phyloP scores from a whole-genome alignment of 2,113 vertebrate species.

The Menura novaehollandiae region DNA sequence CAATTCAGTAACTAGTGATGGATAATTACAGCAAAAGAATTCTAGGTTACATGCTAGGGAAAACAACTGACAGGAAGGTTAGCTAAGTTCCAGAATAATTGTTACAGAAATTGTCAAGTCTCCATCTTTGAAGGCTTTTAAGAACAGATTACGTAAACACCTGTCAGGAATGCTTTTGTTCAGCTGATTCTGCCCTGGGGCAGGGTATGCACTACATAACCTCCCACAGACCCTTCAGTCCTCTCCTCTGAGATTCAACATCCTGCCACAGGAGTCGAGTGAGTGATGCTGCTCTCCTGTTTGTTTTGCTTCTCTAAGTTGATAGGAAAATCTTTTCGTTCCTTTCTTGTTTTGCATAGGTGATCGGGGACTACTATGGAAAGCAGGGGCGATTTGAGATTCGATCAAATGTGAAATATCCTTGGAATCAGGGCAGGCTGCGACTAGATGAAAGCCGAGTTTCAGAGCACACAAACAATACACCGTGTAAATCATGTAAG shows the following conservation, averaged over 20 bases:
- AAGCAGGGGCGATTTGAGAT: conserved; percentile 85
- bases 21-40: background rate
- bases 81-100: background rate
- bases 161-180: conserved; percentile 13
- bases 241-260: background rate
- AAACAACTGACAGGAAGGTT: background rate
- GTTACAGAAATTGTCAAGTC: background rate
- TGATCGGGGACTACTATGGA: conserved; percentile 91
- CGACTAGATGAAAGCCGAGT: conserved; percentile 66
- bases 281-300: background rate
- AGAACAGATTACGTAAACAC: background rate
- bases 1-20: background rate
- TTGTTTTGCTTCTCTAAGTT: background rate
- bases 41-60: background rate
- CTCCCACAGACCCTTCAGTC: background rate
- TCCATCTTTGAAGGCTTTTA: background rate
- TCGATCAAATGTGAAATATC: conserved; percentile 81
- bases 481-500: conserved; percentile 91
- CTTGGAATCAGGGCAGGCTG: conserved; percentile 71
- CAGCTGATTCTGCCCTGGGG: background rate
- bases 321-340: background rate
- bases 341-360: conserved; percentile 65
- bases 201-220: background rate
- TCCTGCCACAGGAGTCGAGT: background rate
- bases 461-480: conserved; percentile 67